Evolutionary conservation across 2,888 invertebrate genomes (phyloP).

Genomic region (Caenorhabditis angaria): DNA sequence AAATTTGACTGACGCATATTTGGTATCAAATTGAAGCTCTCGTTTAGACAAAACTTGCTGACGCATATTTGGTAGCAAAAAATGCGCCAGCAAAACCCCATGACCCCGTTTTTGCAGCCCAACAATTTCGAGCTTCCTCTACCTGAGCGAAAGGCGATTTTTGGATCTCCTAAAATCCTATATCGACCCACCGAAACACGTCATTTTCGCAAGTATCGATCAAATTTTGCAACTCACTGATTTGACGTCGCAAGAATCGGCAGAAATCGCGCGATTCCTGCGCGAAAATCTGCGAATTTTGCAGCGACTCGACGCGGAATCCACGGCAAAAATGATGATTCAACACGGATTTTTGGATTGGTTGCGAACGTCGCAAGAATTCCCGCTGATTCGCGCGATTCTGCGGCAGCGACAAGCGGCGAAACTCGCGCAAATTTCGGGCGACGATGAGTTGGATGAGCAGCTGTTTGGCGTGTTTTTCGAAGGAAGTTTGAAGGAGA

Average conservation of each 20-base stretch:
- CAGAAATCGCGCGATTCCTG: slow-evolving; percentile 14
- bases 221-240: slow-evolving; percentile 32
- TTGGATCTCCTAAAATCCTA: slow-evolving; percentile 45
- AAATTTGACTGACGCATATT: no score
- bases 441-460: slow-evolving; percentile 65
- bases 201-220: slow-evolving; percentile 32
- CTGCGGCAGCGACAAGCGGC: slow-evolving; percentile 42
- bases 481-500: slow-evolving; percentile 41
- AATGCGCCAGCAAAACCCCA: no score
- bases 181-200: slow-evolving; percentile 17
- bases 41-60: no score
- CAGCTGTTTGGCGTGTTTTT: slow-evolving; percentile 55
- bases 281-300: slow-evolving; percentile 21
- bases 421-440: slow-evolving; percentile 46
- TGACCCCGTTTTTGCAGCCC: slow-evolving; percentile 17
- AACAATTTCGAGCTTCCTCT: slow-evolving; percentile 35
- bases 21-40: no score
- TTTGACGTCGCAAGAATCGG: slow-evolving; percentile 23
- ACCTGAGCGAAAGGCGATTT: slow-evolving; percentile 41
- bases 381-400: slow-evolving; percentile 47
- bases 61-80: neutral
- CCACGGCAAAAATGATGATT: slow-evolving; percentile 48
- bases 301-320: slow-evolving; percentile 22
- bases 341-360: slow-evolving; percentile 41
- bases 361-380: slow-evolving; percentile 25